These are phyloP conservation scores for Philopotamus ludificatus DNA, from an alignment of 1,140 invertebrate genomes.

Conservation along the genomic window DNA sequence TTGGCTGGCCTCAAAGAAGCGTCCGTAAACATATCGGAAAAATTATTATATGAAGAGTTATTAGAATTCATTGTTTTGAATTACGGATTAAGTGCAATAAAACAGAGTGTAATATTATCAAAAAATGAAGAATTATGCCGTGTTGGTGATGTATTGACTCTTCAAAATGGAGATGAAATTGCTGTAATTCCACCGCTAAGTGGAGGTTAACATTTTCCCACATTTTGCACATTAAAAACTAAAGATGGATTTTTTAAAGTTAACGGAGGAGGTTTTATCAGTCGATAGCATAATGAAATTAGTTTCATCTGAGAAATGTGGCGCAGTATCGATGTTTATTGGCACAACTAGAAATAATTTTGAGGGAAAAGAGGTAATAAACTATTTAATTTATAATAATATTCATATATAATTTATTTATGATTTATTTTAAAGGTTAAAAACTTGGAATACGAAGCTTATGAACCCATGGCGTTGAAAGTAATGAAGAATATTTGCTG, in stretches of 20 bases:
- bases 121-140: slow-evolving; percentile 75
- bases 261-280: slow-evolving; percentile 68
- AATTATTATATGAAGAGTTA: slow-evolving; percentile 58
- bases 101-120: slow-evolving; percentile 72
- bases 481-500: slow-evolving; percentile 78
- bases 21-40: slow-evolving; percentile 53
- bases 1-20: slow-evolving; percentile 63
- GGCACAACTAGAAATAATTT: slow-evolving; percentile 91
- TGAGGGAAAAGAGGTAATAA: slow-evolving; percentile 73
- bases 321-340: slow-evolving; percentile 86
- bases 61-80: slow-evolving; percentile 58
- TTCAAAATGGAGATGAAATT: slow-evolving; percentile 71
- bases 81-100: slow-evolving; percentile 69
- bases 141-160: slow-evolving; percentile 53
- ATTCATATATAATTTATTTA: not conserved
- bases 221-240: not conserved
- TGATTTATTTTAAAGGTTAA: slow-evolving; percentile 66
- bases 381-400: not conserved
- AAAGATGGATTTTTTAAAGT: slow-evolving; percentile 65
- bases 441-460: slow-evolving; percentile 89
- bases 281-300: slow-evolving; percentile 66
- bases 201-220: slow-evolving; percentile 62
- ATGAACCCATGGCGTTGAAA: slow-evolving; percentile 86
- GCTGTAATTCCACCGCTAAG: slow-evolving; percentile 86
- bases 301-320: slow-evolving; percentile 73